Base-by-base conservation (phyloP, 2,888 invertebrate genomes). In the Blera fallax region DNA sequence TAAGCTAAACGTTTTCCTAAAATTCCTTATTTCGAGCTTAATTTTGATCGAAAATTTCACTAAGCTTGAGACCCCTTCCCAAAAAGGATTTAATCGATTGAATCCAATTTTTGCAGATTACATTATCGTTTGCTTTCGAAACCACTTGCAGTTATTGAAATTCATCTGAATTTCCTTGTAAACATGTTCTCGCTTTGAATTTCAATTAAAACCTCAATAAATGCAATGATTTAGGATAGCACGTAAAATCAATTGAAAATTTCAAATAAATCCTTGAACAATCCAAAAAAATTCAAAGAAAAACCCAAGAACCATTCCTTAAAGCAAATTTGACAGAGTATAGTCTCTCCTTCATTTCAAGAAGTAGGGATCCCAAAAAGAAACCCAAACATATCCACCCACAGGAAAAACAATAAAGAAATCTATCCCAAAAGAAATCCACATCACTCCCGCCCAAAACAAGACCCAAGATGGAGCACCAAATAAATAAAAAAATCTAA, bases 381-480 rank as follows among this genome's bases (percentile, higher is more conserved):
- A 32, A 29, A 54, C 11, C 29, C 10, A 27, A 54, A 32, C 14
- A 29, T 54, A 54, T 54, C 16, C 14, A 27, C 27, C 14, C 27
- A 54, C 32, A 37, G 40, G 14, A 3, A 24, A 7, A 34, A 65
- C 0, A 8, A 14, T 34, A 32, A 50, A 32, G 2, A 24, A 24
- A 24, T 4, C 24, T 24, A 24, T 24, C 34, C 4, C n/a, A n/a
- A 37, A 37, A 60, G 21, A 29, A 27, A 16, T 14, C 8, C 14
- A 27, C 40, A 21, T 27, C 29, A 69, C 56, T 27, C 37, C 16
- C 34, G 34, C 45, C 10, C 43, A 21, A 29, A 32, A 34, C 21
- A 18, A 21, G 21, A 50, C 50, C 54, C 67, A 82, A 81, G 48
- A 81, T 70, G 69, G 56, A 69, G 70, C 10, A 21, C 11, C 43